Base-by-base conservation (phyloP, 2,113 vertebrate species). In the Ovibos moschatus region DNA sequence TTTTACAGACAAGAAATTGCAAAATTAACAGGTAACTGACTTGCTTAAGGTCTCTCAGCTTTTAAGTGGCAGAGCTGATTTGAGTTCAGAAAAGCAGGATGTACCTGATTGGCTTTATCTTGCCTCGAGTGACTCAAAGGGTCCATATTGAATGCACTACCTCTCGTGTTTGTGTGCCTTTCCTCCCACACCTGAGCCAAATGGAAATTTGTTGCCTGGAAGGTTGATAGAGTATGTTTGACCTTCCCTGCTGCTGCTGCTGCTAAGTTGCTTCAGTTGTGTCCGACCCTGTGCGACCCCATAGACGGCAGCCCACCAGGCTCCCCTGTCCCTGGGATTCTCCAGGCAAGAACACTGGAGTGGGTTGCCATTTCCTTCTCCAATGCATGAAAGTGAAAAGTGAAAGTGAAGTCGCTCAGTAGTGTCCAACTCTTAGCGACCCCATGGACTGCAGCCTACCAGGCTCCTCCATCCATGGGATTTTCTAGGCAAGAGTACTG, bases 121-220 rank as follows among this genome's bases (percentile, higher is more conserved):
- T 96, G 62, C 47, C 55, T 57, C 89, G 2, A 9, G 45, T 36
- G 28, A 83, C 40, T 53, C 40, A n/a, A 27, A 45, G 71, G 76
- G 87, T 95, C 89, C 89, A 7, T 47, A 76, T 7, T 60, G 74
- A 86, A 16, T 5, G 36, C 60, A 15, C 53, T 50, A 10, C 28
- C 71, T 90, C 51, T 5, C 3, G 19, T 47, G 14, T 64, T 51
- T 57, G 17, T 81, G n/a, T 58, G 87, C 53, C 57, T 16, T 57
- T 0, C 2, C 6, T 23, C 36, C 3, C 6, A 57, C 53, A 43
- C 71, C 36, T 1, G 0, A 19, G 27, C 30, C 81, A 57, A 16
- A 58, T 2, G 50, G 67, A 43, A 67, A 83, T 16, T 43, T 28
- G 60, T 30, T 11, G 51, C 64, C 74, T 96, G 79, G 27, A 85